Evolutionary conservation across 2,888 invertebrate species (phyloP), one percentile per base, ranked within the genome.

Genomic region (Eudemis profundana): DNA sequence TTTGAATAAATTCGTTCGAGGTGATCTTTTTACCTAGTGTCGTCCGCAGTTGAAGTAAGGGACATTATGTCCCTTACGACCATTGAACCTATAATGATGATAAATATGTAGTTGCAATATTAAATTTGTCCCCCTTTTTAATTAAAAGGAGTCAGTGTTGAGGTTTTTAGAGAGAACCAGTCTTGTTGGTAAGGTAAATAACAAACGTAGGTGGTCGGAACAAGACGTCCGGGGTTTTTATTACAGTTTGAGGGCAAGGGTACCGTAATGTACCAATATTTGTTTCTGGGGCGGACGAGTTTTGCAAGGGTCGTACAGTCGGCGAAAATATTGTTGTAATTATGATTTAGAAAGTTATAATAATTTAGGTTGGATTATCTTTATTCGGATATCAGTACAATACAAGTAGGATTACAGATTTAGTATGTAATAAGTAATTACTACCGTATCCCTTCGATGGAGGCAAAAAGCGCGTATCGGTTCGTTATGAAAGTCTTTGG

Each of bases 261-360:
- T 75, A 74, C 74, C 70, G 72, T 76, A 77, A 82, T 82, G 78
- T 77, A 74, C 74, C 80, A 79, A 85, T 85, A 85, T 85, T 84
- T 81, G 79, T 78, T 77, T 74, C 77, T 68, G 67, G 44, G 61
- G 36, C 40, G 36, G 62, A 56, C 68, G 60, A 54, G 17, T 40
- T 62, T 36, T 12, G 61, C 50, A 44, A 44, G 51, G 46, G 54
- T 59, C 57, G 62, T 47, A 62, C 62, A 36, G 61, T 54, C 53
- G 46, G 27, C 15, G 29, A 42, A 44, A 60, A 53, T 46, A 60
- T 53, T 59, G 46, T 33, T 50, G 23, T 60, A 17, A 23, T 14
- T 50, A 51, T 33, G 33, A 56, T 38, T 40, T n/a, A 7, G 21
- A 40, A 51, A 33, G 27, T 40, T 42, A 61, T 42, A 61, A 33